Evolutionary conservation across 2,797 vertebrate species (phyloP).

Genomic region (Aphelocoma californica): DNA sequence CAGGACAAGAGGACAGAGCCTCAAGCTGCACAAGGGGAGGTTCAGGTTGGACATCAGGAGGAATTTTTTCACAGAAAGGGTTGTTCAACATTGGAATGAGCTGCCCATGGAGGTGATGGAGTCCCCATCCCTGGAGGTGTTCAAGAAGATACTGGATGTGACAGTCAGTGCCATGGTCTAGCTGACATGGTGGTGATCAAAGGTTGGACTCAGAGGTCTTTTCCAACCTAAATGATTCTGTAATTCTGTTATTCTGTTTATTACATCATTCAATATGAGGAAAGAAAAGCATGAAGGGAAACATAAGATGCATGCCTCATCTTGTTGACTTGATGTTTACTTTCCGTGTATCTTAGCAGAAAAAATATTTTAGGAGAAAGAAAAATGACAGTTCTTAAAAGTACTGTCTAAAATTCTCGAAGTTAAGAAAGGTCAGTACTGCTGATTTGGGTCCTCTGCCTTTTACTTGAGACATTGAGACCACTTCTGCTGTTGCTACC

Average conservation of each 20-base stretch:
- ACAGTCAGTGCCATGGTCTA: neutral
- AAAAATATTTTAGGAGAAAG: neutral
- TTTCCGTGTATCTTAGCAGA: neutral
- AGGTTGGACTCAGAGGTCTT: neutral
- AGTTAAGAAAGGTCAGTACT: neutral
- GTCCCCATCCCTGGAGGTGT: neutral
- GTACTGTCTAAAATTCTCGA: neutral
- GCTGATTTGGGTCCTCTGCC: neutral
- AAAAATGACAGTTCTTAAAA: neutral
- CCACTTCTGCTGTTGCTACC: neutral
- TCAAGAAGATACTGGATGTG: neutral
- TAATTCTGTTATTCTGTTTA: neutral
- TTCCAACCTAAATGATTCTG: neutral
- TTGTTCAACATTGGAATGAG: neutral
- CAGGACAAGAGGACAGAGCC: neutral
- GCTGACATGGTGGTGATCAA: neutral
- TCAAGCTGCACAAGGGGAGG: neutral
- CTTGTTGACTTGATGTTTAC: neutral
- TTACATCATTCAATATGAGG: neutral
- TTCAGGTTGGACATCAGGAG: neutral
- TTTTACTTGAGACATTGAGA: neutral
- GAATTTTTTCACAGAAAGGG: neutral
- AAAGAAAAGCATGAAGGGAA: neutral
- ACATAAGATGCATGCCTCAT: fast-evolving
- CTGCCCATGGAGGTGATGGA: neutral